phyloP scores from a whole-genome alignment of 2,888 invertebrate genomes.

The Druceiella hillmani region DNA sequence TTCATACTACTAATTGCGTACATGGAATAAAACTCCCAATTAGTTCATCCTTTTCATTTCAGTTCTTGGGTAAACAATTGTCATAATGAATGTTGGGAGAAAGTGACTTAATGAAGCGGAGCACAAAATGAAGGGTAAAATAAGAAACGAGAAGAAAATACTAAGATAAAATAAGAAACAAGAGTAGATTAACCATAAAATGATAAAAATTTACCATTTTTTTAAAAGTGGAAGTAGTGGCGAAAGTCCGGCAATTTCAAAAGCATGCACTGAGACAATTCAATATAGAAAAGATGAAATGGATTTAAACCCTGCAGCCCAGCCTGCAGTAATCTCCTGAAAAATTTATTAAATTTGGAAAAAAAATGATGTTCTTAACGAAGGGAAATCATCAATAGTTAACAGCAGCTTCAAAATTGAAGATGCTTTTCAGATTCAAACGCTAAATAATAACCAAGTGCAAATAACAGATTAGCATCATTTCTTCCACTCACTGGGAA shows the following conservation, averaged over 20 bases:
- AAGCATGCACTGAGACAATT: constrained; percentile 14
- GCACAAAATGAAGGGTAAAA: constrained; percentile 3
- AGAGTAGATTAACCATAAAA: constrained; percentile 3
- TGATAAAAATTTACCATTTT: constrained; percentile 8
- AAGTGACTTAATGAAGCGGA: no score
- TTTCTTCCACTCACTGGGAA: constrained; percentile 16
- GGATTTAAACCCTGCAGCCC: constrained; percentile 15
- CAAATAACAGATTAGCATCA: constrained; percentile 22
- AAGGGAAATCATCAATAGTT: constrained; percentile 14
- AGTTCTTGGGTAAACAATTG: no score
- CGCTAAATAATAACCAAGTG: constrained; percentile 16
- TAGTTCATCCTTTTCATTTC: no score
- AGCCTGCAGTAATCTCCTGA: constrained; percentile 18
- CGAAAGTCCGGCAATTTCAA: constrained; percentile 17
- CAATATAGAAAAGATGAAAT: constrained; percentile 19
- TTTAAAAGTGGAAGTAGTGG: constrained; percentile 8
- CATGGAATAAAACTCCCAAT: no score
- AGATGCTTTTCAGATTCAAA: constrained; percentile 19
- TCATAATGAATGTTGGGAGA: no score
- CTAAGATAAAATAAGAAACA: no score
- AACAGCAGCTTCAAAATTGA: constrained; percentile 19
- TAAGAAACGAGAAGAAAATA: constrained; percentile 1
- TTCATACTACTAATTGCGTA: no score
- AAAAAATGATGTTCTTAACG: constrained; percentile 20
- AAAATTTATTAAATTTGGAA: constrained; percentile 15